Percentiles rank a stretch among this genome's conserved stretches.
phyloP scores from a whole-genome alignment of 2,113 vertebrate genomes.

The Penelope pileata region DNA sequence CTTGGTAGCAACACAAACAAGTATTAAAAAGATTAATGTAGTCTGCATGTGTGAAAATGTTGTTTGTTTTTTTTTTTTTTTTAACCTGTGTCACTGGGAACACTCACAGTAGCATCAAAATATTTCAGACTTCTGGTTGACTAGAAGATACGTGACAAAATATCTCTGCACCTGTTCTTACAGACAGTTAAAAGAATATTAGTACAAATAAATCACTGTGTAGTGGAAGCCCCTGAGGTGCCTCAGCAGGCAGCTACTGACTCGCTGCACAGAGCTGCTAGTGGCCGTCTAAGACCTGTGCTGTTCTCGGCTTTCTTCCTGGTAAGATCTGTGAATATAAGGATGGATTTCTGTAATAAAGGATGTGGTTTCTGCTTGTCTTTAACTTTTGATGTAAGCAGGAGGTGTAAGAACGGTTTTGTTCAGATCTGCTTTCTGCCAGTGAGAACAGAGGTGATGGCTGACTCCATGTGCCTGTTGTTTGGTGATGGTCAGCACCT shows the following conservation, averaged over 20 bases:
- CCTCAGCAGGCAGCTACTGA: background rate
- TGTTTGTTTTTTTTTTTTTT: background rate
- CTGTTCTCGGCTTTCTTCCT: background rate
- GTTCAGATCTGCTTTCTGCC: background rate
- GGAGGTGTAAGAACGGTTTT: background rate
- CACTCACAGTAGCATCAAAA: slow-evolving; percentile 3
- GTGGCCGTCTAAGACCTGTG: background rate
- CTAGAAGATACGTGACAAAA: background rate
- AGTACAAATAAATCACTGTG: background rate
- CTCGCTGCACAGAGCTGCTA: background rate
- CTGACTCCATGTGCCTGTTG: background rate
- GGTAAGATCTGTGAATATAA: background rate
- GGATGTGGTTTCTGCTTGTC: background rate
- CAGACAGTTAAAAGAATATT: background rate
- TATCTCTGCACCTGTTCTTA: background rate
- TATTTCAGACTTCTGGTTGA: slow-evolving; percentile 11
- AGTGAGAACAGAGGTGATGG: background rate
- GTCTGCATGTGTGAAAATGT: background rate
- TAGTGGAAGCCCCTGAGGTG: background rate
- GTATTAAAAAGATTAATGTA: slow-evolving; percentile 14
- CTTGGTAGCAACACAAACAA: slow-evolving; percentile 15
- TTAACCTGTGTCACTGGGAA: background rate
- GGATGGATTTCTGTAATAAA: background rate
- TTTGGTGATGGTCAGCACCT: background rate
- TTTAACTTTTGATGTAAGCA: background rate